phyloP scores from a whole-genome alignment of 2,113 vertebrate genomes.

The Hippopotamus amphibius region DNA sequence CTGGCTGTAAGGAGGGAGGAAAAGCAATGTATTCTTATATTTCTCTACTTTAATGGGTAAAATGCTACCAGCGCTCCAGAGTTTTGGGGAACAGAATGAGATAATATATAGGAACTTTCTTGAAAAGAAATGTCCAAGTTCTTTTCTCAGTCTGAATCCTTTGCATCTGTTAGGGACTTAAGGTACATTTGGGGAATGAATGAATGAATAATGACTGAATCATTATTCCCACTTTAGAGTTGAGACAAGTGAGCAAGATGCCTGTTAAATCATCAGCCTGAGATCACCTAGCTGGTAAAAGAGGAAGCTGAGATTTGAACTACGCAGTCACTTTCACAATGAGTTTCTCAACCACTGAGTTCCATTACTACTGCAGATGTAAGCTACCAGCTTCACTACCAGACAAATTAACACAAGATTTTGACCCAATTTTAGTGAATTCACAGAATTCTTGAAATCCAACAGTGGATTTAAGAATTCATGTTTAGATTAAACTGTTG shows the following conservation, averaged over 20 bases:
- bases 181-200: neutral
- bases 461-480: neutral
- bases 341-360: neutral
- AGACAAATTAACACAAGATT: neutral
- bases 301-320: neutral
- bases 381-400: neutral
- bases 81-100: neutral
- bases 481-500: neutral
- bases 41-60: neutral
- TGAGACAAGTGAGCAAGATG: neutral
- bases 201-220: neutral
- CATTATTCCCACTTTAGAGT: slow-evolving; percentile 31
- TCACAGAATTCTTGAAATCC: neutral
- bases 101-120: neutral
- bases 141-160: neutral
- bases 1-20: fast-evolving
- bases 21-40: neutral
- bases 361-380: neutral
- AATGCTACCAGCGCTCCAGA: neutral
- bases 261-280: neutral
- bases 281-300: neutral
- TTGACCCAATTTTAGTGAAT: neutral
- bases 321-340: neutral
- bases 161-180: neutral
- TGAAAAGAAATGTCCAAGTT: neutral